Percentiles rank a stretch among this genome's conserved stretches.
Evolutionary conservation across 2,888 invertebrate species (phyloP).

Genomic region (Rhodophaea formosa): DNA sequence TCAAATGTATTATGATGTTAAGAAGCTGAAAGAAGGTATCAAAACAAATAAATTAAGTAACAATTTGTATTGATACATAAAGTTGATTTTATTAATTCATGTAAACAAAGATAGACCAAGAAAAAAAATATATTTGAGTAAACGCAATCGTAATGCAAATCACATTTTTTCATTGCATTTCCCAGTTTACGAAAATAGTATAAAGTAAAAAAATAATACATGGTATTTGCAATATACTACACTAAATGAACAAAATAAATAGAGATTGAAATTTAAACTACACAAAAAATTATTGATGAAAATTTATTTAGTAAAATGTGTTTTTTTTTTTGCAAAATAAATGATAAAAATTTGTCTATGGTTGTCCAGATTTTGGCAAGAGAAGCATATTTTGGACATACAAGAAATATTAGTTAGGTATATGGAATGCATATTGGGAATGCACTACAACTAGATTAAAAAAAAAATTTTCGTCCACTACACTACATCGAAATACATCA

Average conservation of each 20-base stretch:
- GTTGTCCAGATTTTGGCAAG: no score
- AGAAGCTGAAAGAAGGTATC: background rate
- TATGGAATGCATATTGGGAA: no score
- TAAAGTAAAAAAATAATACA: background rate
- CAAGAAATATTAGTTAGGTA: no score
- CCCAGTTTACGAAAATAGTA: conserved; percentile 23
- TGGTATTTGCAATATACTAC: background rate
- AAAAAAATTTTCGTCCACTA: no score
- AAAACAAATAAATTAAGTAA: background rate
- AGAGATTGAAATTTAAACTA: background rate
- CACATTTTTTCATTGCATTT: conserved; percentile 40
- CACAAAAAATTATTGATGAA: background rate
- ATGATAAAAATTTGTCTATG: no score
- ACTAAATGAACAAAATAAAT: background rate
- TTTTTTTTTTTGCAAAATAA: no score
- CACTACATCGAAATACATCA: no score
- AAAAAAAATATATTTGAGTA: conserved; percentile 24
- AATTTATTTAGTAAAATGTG: no score
- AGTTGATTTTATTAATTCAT: background rate
- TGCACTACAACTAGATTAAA: no score
- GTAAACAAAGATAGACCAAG: background rate
- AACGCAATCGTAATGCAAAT: conserved; percentile 44
- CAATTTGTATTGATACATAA: background rate
- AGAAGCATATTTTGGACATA: no score
- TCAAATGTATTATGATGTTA: background rate